Percentiles rank a stretch among this genome's conserved stretches.
Evolutionary conservation across 2,113 vertebrate genomes (phyloP).

Genomic region (Zapus hudsonius): DNA sequence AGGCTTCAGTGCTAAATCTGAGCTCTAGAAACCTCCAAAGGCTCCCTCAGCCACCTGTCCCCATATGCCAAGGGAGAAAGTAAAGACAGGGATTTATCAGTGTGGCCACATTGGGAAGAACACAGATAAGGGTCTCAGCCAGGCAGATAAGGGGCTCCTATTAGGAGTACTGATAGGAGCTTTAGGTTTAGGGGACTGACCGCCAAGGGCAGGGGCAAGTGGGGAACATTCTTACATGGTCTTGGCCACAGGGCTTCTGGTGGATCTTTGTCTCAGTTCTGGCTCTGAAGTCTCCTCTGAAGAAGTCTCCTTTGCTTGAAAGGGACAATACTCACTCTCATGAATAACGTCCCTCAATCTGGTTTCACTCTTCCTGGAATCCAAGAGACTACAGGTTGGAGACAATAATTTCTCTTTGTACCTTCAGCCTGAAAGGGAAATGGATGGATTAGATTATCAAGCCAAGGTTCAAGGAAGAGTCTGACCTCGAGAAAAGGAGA

Average conservation of each 20-base stretch:
- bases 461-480: too few species aligned
- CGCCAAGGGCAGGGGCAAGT: neutral
- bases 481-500: neutral
- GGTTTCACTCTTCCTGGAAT: neutral
- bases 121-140: neutral
- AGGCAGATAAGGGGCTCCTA: too few species aligned
- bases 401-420: neutral
- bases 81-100: neutral
- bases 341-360: neutral
- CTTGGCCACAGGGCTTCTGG: too few species aligned
- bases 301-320: too few species aligned
- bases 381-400: neutral
- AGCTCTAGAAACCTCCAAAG: too few species aligned
- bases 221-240: neutral
- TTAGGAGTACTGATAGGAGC: neutral
- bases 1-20: too few species aligned
- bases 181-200: neutral
- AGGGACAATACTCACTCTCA: too few species aligned
- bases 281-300: neutral
- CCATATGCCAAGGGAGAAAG: neutral
- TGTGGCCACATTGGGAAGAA: neutral
- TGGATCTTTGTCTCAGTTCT: neutral
- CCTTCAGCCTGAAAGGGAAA: neutral
- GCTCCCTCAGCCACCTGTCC: too few species aligned
- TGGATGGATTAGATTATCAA: neutral